These are phyloP conservation scores for Branchellion lobata DNA, from an alignment of 2,888 invertebrate species.

Conservation along the genomic window DNA sequence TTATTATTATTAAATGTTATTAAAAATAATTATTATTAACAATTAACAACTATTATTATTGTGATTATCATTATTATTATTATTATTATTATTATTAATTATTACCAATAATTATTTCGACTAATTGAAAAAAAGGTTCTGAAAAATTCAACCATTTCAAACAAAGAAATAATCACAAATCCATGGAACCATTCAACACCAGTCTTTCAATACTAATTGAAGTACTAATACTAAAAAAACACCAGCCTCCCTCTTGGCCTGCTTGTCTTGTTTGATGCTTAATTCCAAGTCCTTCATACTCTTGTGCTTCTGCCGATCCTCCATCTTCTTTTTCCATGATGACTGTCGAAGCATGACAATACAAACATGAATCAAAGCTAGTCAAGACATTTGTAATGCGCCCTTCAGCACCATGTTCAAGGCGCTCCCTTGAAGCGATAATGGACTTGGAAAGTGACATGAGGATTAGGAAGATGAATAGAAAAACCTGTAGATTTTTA, in stretches of 20 bases:
- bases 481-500: slow-evolving; percentile 6
- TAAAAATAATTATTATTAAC: too few relatives aligned
- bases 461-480: not conserved
- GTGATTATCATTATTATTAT: not conserved
- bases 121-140: not conserved
- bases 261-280: slow-evolving; percentile 1
- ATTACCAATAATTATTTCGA: not conserved
- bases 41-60: not conserved
- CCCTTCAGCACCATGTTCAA: too few relatives aligned
- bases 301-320: slow-evolving; percentile 1
- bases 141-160: too few relatives aligned
- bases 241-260: slow-evolving; percentile 27
- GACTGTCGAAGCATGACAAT: not conserved
- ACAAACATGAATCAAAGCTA: not conserved
- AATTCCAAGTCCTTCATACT: slow-evolving; percentile 26
- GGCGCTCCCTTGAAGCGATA: not conserved
- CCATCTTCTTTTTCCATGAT: slow-evolving; percentile 33
- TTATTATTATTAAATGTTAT: too few relatives aligned
- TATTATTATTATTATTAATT: not conserved
- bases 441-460: not conserved
- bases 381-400: too few relatives aligned
- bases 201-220: too few relatives aligned
- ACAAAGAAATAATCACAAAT: too few relatives aligned
- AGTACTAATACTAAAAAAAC: too few relatives aligned
- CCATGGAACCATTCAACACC: too few relatives aligned